A percentile compares a stretch with the other conserved stretches of the same genome.
Conservation (phyloP, 2,113 vertebrate species). For the Archilochus colubris region DNA sequence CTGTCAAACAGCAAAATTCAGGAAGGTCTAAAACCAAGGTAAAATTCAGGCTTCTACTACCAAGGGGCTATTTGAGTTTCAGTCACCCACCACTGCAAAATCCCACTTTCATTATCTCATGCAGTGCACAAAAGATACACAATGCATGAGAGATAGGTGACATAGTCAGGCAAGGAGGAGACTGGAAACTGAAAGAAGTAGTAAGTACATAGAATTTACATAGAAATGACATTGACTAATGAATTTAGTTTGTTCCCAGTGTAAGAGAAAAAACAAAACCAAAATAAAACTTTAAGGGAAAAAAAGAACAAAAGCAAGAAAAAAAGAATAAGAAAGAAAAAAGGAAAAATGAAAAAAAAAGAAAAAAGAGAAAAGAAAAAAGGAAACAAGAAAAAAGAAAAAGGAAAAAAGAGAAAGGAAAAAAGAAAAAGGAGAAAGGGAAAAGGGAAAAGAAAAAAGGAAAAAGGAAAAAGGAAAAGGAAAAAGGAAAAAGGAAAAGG, state of each 20-base stretch:
- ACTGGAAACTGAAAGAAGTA: conserved; percentile 1
- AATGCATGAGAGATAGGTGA: background rate
- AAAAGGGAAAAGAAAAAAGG: too few species aligned
- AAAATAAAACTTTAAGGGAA: background rate
- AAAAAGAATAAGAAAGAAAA: too few species aligned
- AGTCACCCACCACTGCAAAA: background rate
- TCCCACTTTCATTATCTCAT: background rate
- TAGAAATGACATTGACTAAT: background rate
- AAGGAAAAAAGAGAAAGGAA: too few species aligned
- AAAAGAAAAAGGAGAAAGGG: too few species aligned
- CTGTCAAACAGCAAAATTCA: conserved; percentile 42
- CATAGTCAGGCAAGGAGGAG: background rate
- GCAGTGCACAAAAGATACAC: background rate
- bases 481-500: too few species aligned
- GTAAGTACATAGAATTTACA: background rate
- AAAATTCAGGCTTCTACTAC: conserved; percentile 2
- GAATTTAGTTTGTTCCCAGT: background rate
- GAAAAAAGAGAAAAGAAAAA: too few species aligned
- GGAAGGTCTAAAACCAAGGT: background rate
- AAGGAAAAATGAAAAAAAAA: too few species aligned
- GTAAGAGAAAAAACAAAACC: background rate
- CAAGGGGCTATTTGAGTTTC: background rate
- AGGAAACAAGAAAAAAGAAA: too few species aligned
- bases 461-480: too few species aligned
- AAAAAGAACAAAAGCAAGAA: background rate